These are phyloP conservation scores for Epistrophe grossulariae DNA, from an alignment of 2,888 invertebrate genomes.

Conservation along the genomic window DNA sequence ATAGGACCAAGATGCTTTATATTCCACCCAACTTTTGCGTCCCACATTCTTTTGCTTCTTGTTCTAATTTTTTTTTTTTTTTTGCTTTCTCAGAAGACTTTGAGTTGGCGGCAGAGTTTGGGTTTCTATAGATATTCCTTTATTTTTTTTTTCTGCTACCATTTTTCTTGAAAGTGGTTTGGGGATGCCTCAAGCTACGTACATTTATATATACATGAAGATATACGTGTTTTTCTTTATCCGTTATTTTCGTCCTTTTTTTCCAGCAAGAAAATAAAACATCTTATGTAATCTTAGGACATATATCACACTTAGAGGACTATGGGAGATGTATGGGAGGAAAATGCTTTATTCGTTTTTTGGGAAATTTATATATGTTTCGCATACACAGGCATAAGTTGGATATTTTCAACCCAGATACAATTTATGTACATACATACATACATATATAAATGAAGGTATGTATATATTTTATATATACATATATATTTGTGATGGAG, in stretches of 20 bases:
- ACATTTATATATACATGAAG: slow-evolving; percentile 36
- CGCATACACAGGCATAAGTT: slow-evolving; percentile 65
- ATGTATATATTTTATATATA: slow-evolving; percentile 74
- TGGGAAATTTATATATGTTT: slow-evolving; percentile 82
- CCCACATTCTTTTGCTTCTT: slow-evolving; percentile 62
- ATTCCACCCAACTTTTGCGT: slow-evolving; percentile 65
- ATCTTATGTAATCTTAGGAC: slow-evolving; percentile 84
- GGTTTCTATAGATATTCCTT: slow-evolving; percentile 1
- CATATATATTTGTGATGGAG: slow-evolving; percentile 59
- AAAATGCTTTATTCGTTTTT: slow-evolving; percentile 84
- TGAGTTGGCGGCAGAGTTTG: slow-evolving; percentile 67
- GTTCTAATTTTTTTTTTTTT: slow-evolving; percentile 53
- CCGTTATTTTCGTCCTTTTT: slow-evolving; percentile 72
- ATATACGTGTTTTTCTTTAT: slow-evolving; percentile 70
- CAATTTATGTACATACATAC: slow-evolving; percentile 76
- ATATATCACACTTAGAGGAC: slow-evolving; percentile 84
- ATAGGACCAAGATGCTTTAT: slow-evolving; percentile 65
- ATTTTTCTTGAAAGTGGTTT: slow-evolving; percentile 52
- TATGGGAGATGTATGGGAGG: slow-evolving; percentile 77
- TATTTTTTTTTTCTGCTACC: slow-evolving; percentile 46
- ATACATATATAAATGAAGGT: slow-evolving; percentile 78
- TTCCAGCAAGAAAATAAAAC: slow-evolving; percentile 79
- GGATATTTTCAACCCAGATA: slow-evolving; percentile 48
- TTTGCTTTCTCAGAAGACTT: slow-evolving; percentile 48
- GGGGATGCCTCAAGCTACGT: slow-evolving; percentile 46